Base-by-base conservation (phyloP, 2,113 vertebrate genomes). In the Oreotrochilus melanogaster region DNA sequence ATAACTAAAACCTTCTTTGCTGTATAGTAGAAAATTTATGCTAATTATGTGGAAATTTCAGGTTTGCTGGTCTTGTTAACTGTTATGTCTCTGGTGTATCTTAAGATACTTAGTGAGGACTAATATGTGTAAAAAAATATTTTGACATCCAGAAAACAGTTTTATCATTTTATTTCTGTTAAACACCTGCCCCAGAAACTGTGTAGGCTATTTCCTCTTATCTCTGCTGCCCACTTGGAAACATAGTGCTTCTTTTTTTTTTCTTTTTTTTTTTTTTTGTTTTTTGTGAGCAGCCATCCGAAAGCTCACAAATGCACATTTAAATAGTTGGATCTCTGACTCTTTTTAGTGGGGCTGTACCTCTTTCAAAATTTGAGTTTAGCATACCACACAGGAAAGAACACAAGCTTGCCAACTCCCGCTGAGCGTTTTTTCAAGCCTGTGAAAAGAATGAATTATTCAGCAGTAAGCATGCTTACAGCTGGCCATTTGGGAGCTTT, bases 391-490 rank as follows among this genome's bases (percentile, higher is more conserved):
- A 98, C 97, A 98, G 98, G 97, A 98, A 98, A 98, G 97, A 98
- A 95, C 97, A 97, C 85, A 79, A 95, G 97, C 98, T 97, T 98
- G 98, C 99, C 99, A 99, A 98, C 97, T 98, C 98, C 98, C 76
- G 97, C 98, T 97, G 98, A 98, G 99, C 87, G 96, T 98, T 98
- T 99, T 99, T 99, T 98, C 97, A 98, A 98, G 98, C 97, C 98
- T 98, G 98, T 99, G 98, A 99, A 99, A 99, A 98, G 98, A 99
- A 99, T 98, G 98, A 98, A 99, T 99, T 98, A 99, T 99, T 99
- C 98, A 98, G 98, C 98, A 99, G 98, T 98, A 98, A 98, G 98
- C 98, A 98, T 98, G 98, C 99, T 99, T 99, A 98, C 99, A 99
- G 99, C 98, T 98, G 98, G 98, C 98, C 98, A 98, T 99, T 98